Evolutionary conservation across 2,113 vertebrate genomes (phyloP), one percentile per base, ranked within the genome.

Genomic region (Erpornis zantholeuca): DNA sequence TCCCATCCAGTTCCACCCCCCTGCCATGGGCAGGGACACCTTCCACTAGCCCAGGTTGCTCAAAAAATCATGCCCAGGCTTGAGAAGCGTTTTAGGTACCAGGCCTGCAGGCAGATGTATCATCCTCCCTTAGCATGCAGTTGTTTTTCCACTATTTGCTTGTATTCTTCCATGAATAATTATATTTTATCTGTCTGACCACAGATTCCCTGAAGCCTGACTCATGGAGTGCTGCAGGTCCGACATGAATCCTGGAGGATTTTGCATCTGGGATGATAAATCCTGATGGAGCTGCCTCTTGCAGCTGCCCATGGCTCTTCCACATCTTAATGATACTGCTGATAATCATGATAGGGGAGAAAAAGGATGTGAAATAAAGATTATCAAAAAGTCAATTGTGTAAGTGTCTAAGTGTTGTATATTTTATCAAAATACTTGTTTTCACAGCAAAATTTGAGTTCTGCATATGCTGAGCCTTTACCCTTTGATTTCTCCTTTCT

Each of bases 231-330:
- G 20, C 40, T 81, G 63, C 13, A 45, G 49, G 38, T 86, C 79
- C 8, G 0, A 10, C 0, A 2, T 3, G 22, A 29, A 5, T 44
- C 60, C 54, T 60, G 1, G 13, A 28, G 38, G 45, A 35, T 8
- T 59, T 73, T 28, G 9, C 12, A 15, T 40, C 65, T 50, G 53
- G 2, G 2, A 45, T 45, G 65, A 68, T 50, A 68, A 73, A 82
- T 77, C 20, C 3, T 17, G 42, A 28, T 19, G 47, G 63, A 81
- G 29, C 44, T 78, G 64, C 23, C 31, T 63, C 54, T 59, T 69
- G 72, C 4, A 79, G 70, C 49, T 70, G 61, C 49, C 65, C 18
- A 0, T 44, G 24, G 79, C 59, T 47, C 57, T 56, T 81, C 21
- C 15, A 47, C 13, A 1, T n/a, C 47, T 76, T 61, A 36, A 11